Conservation (phyloP, 2,113 vertebrate species). For the Crypturellus undulatus region DNA sequence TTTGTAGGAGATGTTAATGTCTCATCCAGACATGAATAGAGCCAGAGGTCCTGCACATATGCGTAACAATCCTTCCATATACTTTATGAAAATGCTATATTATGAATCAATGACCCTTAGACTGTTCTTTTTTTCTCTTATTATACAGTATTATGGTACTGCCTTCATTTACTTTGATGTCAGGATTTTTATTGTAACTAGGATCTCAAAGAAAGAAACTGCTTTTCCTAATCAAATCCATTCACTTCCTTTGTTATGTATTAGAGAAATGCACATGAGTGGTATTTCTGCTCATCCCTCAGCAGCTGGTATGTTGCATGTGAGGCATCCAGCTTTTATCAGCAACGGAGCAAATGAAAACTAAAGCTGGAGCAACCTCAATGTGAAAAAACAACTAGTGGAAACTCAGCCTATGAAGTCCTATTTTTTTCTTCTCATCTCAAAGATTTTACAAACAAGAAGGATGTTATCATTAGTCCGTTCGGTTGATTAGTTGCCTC, state of each 20-base stretch:
- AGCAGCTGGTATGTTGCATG: background rate
- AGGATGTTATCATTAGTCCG: background rate
- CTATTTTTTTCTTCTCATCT: background rate
- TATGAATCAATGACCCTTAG: background rate
- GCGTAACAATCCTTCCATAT: background rate
- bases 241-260: background rate
- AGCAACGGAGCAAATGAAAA: background rate
- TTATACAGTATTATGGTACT: background rate
- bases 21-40: background rate
- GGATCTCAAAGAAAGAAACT: background rate
- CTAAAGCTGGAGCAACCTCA: background rate
- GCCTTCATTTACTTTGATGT: background rate
- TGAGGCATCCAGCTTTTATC: slow-evolving; percentile 2
- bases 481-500: background rate
- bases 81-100: background rate
- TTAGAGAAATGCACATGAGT: background rate
- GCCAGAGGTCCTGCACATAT: background rate
- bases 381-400: background rate
- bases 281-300: background rate
- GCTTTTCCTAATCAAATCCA: background rate
- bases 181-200: background rate
- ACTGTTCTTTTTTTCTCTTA: background rate
- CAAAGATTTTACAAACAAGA: background rate
- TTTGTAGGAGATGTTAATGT: background rate
- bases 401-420: background rate